Evolutionary conservation across 1,140 invertebrate genomes (phyloP), one percentile per base, ranked within the genome.

Genomic region (Archivesica marissinica): DNA sequence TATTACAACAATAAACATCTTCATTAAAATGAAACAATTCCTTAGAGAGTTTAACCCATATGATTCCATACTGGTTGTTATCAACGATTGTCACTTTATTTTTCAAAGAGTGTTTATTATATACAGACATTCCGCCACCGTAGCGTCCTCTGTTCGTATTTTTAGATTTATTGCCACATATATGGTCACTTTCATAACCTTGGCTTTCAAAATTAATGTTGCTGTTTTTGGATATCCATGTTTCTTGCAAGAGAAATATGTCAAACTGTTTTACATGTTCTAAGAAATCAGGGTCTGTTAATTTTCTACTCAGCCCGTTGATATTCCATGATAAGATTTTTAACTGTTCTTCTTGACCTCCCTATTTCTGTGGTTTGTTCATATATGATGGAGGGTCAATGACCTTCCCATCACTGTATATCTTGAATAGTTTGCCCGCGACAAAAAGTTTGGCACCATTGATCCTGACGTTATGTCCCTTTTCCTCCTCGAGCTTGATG

Each of bases 261-360:
- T 72, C 68, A 44, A 44, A 72, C 23, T 72, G 11, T 15, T 41
- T 72, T n/a, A 72, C 28, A 15, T 30, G 4, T 15, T 72, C 25
- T 30, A 72, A 15, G 47, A 72, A 72, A 15, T 72, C 68, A 2
- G 44, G 38, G 28, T 72, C 68, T 2, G 20, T 23, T 17, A 72
- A n/a, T 44, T 72, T 72, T 30, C 68, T 7, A 9, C 20, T 23
- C 17, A 72, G 23, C 23, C 68, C 68, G 47, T 72, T 23, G 20
- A 72, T 59, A 59, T 68, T 68, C 64, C 64, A 68, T 68, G 64
- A 68, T 25, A 68, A n/a, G 15, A 39, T 68, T 44, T 68, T 68
- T 25, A 68, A 23, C n/a, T 68, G 33, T 33, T 52, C 52, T 44
- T 41, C 72, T 41, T 39, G 70, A 74, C 70, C 25, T 28, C 70